Evolutionary conservation across 1,140 invertebrate species (phyloP), one percentile per base, ranked within the genome.

Genomic region (Pseudobourletiella spinata): DNA sequence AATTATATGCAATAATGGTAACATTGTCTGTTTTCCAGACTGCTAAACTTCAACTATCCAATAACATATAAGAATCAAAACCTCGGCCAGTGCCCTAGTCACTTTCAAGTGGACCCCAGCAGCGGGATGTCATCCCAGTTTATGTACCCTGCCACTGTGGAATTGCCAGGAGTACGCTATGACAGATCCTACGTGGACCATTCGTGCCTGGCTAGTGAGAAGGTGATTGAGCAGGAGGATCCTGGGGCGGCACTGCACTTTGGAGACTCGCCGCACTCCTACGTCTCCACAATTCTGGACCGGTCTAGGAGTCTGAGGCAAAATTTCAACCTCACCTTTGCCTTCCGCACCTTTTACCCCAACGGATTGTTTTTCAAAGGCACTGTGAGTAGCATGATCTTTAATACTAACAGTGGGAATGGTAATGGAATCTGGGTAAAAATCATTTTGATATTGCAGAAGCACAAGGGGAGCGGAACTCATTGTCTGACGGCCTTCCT

Each of bases 241-340:
- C 85, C 83, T 0, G 77, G 88, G 46, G 87, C 91, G 30, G 89
- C 89, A 15, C 82, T 89, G 6, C 90, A 91, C 75, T 92, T 93
- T 70, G 91, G 90, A 2, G 89, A 93, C 74, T 80, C 81, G 55
- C 73, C 81, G 0, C 80, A 87, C 63, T 91, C 89, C 72, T 85
- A 89, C 72, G 84, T 89, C 0, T 79, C 82, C 61, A 74, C 88
- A 18, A 79, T 83, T 61, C 74, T 87, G 11, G 79, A 81, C 46
- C 79, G 79, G 22, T 78, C 82, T 35, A 80, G 80, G 69, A 82
- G 84, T 60, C 82, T 86, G 77, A 80, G 82, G 60, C 82, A 82
- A 61, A 82, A 84, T 70, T 91, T 90, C 69, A 79, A 81, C 6
- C 76, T 94, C 30, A 83, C 86, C 56, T 85, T 95, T 66, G 84